Percentiles rank a stretch among this genome's conserved stretches.
Conservation (phyloP, 2,888 invertebrate genomes). For the Andricus quercusramuli region DNA sequence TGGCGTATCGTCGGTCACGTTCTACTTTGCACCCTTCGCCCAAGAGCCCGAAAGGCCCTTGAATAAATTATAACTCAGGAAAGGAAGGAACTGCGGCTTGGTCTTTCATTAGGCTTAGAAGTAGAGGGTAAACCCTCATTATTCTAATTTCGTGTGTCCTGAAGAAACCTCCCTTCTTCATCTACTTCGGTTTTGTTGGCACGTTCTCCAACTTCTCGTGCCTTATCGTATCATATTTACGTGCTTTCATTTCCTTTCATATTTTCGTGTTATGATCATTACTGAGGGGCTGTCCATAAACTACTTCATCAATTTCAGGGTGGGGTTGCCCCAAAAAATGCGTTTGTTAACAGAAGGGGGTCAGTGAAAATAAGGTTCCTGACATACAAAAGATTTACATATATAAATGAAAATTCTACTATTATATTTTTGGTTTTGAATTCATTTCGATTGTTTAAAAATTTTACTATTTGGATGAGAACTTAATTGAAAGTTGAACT, state of each 20-base stretch:
- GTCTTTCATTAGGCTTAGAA: constrained; percentile 51
- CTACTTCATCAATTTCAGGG: too few species aligned
- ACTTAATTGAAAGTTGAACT: too few species aligned
- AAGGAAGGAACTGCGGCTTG: constrained; percentile 19
- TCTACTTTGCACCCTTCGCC: constrained; percentile 55
- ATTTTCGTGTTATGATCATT: not conserved
- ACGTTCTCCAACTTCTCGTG: constrained; percentile 48
- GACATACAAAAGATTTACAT: too few species aligned
- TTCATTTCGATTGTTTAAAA: too few species aligned
- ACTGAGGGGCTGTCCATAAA: not conserved
- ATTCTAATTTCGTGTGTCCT: constrained; percentile 50
- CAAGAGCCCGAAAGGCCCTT: constrained; percentile 40
- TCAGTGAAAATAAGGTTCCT: too few species aligned
- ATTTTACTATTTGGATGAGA: too few species aligned
- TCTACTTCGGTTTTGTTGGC: constrained; percentile 47
- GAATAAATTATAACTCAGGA: constrained; percentile 37
- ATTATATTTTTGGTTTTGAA: too few species aligned
- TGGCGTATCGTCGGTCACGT: constrained; percentile 60
- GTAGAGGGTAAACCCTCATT: constrained; percentile 53
- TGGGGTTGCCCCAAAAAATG: too few species aligned
- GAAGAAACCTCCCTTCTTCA: constrained; percentile 36
- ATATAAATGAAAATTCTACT: too few species aligned
- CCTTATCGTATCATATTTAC: constrained; percentile 34
- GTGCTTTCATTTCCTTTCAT: not conserved
- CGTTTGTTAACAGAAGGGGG: too few species aligned